Evolutionary conservation across 2,888 invertebrate species (phyloP), one percentile per base, ranked within the genome.

Genomic region (Oegoconia quadripuncta): DNA sequence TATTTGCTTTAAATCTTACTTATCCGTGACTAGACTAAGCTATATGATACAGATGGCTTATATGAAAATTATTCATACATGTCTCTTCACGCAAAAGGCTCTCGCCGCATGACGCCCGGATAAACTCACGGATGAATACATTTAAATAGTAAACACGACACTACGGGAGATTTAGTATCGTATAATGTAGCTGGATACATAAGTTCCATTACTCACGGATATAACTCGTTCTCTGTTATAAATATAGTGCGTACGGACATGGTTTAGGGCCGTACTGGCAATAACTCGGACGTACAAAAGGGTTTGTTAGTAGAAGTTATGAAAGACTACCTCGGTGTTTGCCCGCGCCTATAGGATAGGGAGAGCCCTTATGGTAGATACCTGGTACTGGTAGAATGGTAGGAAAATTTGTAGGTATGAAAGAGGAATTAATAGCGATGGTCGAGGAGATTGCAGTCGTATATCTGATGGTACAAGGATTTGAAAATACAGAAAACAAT

Each of bases 71-170:
- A 82, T 82, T 81, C 76, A 83, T 74, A 71, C 63, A 60, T 54
- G 64, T 67, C 72, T 67, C 56, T 59, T 59, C 59, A 68, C 68
- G 64, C 64, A 76, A 77, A 69, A 79, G 78, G 77, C 78, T 61
- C 65, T 73, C 82, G 60, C 83, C 52, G 73, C 80, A 78, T 83
- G 84, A 82, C 80, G 83, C 74, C 74, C 69, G 81, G 77, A 76
- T 80, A 80, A 79, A 72, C 76, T 78, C 65, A 57, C 65, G 74
- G 80, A 86, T 83, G 86, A 87, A 84, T 86, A 87, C 82, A 86
- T 87, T 86, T 86, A 84, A 87, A 84, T 86, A 87, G 84, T 80
- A 80, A 87, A 81, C 68, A 79, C 74, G 80, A 78, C 79, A 79
- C 76, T 74, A 66, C 60, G 52, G 68, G 70, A 75, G 81, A 84